Evolutionary conservation across 2,888 invertebrate genomes (phyloP).

Genomic region (Empis stercorea): DNA sequence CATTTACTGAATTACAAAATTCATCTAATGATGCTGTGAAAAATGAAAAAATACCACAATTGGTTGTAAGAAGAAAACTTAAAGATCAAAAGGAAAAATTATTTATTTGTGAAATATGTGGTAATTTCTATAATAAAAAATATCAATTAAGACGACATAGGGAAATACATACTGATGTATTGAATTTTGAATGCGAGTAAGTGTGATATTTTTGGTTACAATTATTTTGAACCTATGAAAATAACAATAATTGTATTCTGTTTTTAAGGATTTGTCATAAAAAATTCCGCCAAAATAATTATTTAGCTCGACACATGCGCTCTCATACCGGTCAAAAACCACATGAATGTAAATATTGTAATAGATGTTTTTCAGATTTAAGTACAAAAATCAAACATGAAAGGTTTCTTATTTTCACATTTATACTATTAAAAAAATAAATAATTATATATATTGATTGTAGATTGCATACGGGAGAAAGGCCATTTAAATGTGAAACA

Average conservation of each 20-base stretch:
- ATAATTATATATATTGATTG: not conserved
- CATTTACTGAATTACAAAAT: not conserved
- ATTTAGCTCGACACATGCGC: conserved; percentile 14
- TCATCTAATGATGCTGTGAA: too few species aligned
- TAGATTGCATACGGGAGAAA: conserved; percentile 10
- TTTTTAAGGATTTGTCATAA: conserved; percentile 11
- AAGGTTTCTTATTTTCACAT: conserved; percentile 3
- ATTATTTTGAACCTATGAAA: too few species aligned
- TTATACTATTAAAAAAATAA: not conserved
- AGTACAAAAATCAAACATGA: conserved; percentile 15
- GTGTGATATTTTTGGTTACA: not conserved
- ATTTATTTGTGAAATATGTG: not conserved
- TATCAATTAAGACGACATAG: not conserved
- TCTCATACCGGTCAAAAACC: conserved; percentile 12
- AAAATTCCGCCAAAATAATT: conserved; percentile 13
- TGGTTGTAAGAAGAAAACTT: too few species aligned
- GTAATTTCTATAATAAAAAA: not conserved
- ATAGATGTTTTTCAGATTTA: conserved; percentile 14
- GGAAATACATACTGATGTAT: not conserved
- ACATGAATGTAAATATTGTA: conserved; percentile 14
- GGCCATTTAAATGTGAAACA: conserved; percentile 11
- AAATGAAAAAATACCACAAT: too few species aligned
- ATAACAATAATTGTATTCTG: not conserved
- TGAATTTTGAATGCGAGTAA: not conserved
- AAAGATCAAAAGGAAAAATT: too few species aligned